Percentiles rank a stretch among this genome's conserved stretches.
phyloP scores from a whole-genome alignment of 2,797 vertebrate genomes.

The Dipus sagitta region DNA sequence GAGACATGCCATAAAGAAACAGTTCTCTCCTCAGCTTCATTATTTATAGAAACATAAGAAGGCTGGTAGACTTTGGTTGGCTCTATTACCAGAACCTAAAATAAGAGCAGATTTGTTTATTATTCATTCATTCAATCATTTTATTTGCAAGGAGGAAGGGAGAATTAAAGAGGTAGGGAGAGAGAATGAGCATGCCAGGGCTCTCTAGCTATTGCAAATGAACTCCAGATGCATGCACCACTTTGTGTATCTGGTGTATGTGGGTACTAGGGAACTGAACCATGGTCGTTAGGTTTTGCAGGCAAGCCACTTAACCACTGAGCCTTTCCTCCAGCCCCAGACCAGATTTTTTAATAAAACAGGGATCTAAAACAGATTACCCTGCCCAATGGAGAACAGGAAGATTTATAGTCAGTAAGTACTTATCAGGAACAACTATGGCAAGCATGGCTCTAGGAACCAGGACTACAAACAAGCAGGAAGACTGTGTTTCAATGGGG shows the following conservation, averaged over 20 bases:
- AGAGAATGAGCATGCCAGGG: too few species aligned
- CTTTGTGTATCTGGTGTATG: too few species aligned
- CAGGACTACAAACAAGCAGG: neutral
- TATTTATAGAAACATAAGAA: slow-evolving; percentile 97
- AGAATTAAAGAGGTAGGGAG: too few species aligned
- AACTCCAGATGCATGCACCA: too few species aligned
- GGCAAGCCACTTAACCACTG: too few species aligned
- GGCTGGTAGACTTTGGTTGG: slow-evolving; percentile 96
- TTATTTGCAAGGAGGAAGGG: too few species aligned
- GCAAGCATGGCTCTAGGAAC: neutral
- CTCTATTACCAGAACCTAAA: slow-evolving; percentile 96
- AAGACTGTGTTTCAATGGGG: neutral
- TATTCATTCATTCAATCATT: too few species aligned
- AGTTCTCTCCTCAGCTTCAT: slow-evolving; percentile 95
- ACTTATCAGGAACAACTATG: neutral
- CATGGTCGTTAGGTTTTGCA: too few species aligned
- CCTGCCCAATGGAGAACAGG: neutral
- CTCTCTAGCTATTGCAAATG: too few species aligned
- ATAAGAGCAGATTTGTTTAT: slow-evolving; percentile 54
- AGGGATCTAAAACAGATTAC: neutral
- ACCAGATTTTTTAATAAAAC: slow-evolving; percentile 18
- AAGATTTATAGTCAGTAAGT: neutral
- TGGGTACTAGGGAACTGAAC: too few species aligned
- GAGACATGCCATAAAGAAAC: slow-evolving; percentile 97
- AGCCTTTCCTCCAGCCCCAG: neutral